phyloP scores from a whole-genome alignment of 2,888 invertebrate species.

The Adela reaumurella region DNA sequence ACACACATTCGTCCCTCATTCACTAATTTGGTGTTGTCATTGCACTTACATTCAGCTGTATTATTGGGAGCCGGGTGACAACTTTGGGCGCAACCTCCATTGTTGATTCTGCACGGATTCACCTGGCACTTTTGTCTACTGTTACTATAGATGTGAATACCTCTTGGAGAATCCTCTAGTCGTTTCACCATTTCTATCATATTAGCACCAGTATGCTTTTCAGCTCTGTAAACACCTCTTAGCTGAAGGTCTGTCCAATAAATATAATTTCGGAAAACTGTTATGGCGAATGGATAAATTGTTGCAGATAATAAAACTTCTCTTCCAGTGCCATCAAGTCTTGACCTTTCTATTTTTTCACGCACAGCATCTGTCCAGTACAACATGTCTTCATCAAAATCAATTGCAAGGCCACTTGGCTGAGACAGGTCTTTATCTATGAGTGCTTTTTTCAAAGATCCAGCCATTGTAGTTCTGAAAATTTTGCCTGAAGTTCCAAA shows the following conservation, averaged over 20 bases:
- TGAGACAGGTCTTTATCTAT: conserved; percentile 89
- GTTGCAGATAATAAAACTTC: conserved; percentile 85
- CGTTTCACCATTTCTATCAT: conserved; percentile 93
- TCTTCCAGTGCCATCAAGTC: conserved; percentile 81
- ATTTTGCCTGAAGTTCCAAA: conserved; percentile 93
- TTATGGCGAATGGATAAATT: conserved; percentile 93
- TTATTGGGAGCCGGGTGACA: conserved; percentile 87
- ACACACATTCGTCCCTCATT: conserved; percentile 95
- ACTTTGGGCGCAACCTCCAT: conserved; percentile 93
- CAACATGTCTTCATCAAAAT: conserved; percentile 86
- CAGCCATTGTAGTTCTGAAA: conserved; percentile 94
- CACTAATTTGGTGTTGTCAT: conserved; percentile 80
- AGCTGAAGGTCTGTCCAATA: conserved; percentile 96
- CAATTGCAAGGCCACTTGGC: conserved; percentile 93
- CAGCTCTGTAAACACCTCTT: conserved; percentile 91
- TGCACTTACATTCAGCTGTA: conserved; percentile 87
- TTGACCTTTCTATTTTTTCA: conserved; percentile 91
- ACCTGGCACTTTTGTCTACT: conserved; percentile 74
- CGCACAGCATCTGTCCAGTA: conserved; percentile 98
- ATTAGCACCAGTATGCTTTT: conserved; percentile 94
- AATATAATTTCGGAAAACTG: conserved; percentile 84
- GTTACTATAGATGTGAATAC: conserved; percentile 82
- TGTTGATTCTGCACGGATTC: conserved; percentile 84
- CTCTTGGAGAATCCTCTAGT: conserved; percentile 88
- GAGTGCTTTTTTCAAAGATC: conserved; percentile 83